Conservation (phyloP, 2,113 vertebrate species). For the Girardinichthys multiradiatus region DNA sequence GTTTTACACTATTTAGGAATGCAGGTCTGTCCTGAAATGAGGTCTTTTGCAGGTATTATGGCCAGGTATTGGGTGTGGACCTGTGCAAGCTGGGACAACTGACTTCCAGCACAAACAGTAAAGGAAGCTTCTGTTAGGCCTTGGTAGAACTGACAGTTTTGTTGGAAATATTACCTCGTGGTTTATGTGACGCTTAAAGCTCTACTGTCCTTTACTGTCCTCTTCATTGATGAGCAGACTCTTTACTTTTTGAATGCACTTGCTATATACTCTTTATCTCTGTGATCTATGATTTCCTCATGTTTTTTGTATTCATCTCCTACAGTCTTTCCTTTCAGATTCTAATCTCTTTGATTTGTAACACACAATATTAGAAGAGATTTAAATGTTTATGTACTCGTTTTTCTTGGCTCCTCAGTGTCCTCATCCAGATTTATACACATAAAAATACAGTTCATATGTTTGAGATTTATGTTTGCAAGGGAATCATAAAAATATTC, state of each 20-base stretch:
- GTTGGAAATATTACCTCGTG: constrained; percentile 60
- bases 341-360: too few relatives aligned
- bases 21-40: constrained; percentile 24
- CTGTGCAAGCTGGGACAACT: constrained; percentile 49
- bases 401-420: too few relatives aligned
- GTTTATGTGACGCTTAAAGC: too few relatives aligned
- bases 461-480: too few relatives aligned
- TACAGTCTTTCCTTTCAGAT: too few relatives aligned
- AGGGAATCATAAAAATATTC: too few relatives aligned
- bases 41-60: constrained; percentile 42
- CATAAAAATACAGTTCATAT: too few relatives aligned
- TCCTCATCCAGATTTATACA: too few relatives aligned
- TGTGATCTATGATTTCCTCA: constrained; percentile 38
- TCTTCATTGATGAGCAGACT: constrained; percentile 15
- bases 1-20: constrained; percentile 7
- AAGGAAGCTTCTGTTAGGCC: constrained; percentile 47
- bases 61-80: constrained; percentile 50
- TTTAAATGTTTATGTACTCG: too few relatives aligned
- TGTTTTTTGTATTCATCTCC: constrained; percentile 27
- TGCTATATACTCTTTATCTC: constrained; percentile 29
- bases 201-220: constrained; percentile 50
- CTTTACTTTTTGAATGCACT: constrained; percentile 24
- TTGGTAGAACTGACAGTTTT: constrained; percentile 48
- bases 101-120: constrained; percentile 53
- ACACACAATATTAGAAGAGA: too few relatives aligned